These are phyloP conservation scores for Cephus pulcher DNA, from an alignment of 2,888 invertebrate genomes.

Conservation along the genomic window DNA sequence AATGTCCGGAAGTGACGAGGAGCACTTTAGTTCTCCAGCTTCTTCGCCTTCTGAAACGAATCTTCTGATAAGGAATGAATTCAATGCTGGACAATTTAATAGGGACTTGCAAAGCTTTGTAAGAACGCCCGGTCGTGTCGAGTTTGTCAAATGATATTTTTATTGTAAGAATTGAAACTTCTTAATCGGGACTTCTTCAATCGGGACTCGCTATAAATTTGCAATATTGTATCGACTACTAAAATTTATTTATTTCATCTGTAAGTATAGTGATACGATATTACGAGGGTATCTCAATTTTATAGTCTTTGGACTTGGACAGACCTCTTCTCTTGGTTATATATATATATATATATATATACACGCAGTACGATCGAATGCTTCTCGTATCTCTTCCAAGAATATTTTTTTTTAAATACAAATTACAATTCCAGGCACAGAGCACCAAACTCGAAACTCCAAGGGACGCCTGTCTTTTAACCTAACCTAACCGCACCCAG, in stretches of 20 bases:
- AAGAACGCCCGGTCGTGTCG: not conserved
- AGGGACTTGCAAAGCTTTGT: not conserved
- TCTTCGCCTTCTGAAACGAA: not conserved
- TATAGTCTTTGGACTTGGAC: not conserved
- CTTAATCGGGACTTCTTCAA: not conserved
- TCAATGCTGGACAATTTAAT: not conserved
- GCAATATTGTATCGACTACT: not conserved
- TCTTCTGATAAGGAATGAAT: not conserved
- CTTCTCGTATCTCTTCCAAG: conserved; percentile 33
- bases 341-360: not conserved
- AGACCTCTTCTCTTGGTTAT: not conserved
- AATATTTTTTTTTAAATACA: conserved; percentile 27
- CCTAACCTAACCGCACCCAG: not conserved
- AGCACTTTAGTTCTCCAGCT: not conserved
- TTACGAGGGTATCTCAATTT: not conserved
- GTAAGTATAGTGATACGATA: not conserved
- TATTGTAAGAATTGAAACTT: not conserved
- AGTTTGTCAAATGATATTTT: not conserved
- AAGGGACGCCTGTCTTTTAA: conserved; percentile 15
- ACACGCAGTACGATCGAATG: conserved; percentile 23
- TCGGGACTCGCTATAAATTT: not conserved
- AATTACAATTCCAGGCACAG: conserved; percentile 42
- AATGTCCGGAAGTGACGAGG: not conserved
- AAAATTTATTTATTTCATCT: not conserved
- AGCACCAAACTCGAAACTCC: conserved; percentile 37